Evolutionary conservation across 2,888 invertebrate genomes (phyloP).

Genomic region (Rotaria macrura): DNA sequence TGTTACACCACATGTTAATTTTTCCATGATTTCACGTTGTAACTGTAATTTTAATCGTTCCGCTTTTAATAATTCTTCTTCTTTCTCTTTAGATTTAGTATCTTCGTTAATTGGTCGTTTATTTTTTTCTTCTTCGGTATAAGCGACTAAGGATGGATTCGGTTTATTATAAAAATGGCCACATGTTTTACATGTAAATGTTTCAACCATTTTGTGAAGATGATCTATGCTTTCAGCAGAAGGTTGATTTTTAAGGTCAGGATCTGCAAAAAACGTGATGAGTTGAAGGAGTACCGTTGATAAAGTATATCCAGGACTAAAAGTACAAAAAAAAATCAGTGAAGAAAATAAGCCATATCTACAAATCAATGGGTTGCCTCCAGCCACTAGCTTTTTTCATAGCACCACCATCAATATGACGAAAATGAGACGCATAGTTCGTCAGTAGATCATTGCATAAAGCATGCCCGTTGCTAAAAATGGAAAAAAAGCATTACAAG

Average conservation of each 20-base stretch:
- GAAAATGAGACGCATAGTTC: background rate
- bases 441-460: slow-evolving; percentile 13
- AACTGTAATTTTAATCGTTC: background rate
- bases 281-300: background rate
- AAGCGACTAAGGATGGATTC: background rate
- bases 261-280: background rate
- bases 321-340: background rate
- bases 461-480: background rate
- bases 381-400: background rate
- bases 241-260: background rate
- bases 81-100: too few relatives aligned
- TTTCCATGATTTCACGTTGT: background rate
- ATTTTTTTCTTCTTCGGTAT: background rate
- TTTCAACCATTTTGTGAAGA: background rate
- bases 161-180: background rate
- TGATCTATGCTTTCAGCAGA: background rate
- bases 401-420: background rate
- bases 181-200: background rate
- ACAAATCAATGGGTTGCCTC: background rate
- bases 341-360: too few relatives aligned
- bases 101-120: too few relatives aligned
- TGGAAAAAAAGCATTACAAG: background rate
- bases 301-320: background rate
- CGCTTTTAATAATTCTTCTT: too few relatives aligned
- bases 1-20: slow-evolving; percentile 19